Base-by-base conservation (phyloP, 1,140 invertebrate genomes). In the Euura lappo region DNA sequence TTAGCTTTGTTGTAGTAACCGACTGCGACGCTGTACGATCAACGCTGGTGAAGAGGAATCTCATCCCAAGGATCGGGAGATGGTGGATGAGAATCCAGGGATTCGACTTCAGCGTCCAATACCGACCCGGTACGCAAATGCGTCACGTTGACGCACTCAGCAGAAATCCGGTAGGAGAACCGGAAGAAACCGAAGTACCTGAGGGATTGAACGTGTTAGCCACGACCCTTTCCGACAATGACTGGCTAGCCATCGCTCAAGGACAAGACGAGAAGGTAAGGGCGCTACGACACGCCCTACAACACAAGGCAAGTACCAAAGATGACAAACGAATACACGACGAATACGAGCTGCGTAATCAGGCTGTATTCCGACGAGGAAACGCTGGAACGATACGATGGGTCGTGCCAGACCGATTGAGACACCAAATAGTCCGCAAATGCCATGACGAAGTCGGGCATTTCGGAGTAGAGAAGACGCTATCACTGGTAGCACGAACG, bases 231-330 rank as follows among this genome's bases (percentile, higher is more conserved):
- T 75, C 73, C 2, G 71, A 80, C 44, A 71, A 76, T 0, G 79
- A 83, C 47, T 75, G 76, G 80, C 45, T 78, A 13, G n/a, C 81
- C 0, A 77, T 78, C 4, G 77, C 77, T 0, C 83, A 83, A 68
- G 44, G 79, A 43, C 73, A 75, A 28, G 79, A 78, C 65, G 45
- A 8, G 44, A 68, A 73, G 68, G 72, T 77, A 4, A 6, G 77
- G 75, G 28, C 60, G 44, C 46, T 72, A 75, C 5, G 51, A 1
- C 45, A 75, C 11, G 65, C 68, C 44, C 68, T 77, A 51, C 71
- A 67, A 64, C 0, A 10, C 13, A 70, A 70, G 6, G 70, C 28
- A 28, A 28, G 28, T 28, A 28, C 28, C 28, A 28, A 28, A 28
- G 28, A 28, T 28, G 28, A 28, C 28, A 28, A 28, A 75, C 45